phyloP scores from a whole-genome alignment of 2,888 invertebrate species.

The Brachyopa scutellaris region DNA sequence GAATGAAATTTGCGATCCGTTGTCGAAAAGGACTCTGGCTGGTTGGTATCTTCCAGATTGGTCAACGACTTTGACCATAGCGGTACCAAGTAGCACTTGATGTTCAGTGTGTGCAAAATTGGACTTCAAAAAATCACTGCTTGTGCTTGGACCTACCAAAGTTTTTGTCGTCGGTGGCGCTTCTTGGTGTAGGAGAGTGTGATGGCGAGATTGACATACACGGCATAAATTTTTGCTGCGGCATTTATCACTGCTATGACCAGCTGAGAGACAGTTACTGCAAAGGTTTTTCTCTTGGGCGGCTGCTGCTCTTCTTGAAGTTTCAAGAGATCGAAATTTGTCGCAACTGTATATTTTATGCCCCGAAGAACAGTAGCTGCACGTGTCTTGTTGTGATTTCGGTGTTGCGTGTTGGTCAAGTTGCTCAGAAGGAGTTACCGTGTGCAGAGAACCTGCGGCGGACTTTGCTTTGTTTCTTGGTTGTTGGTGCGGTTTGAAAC shows the following conservation, averaged over 20 bases:
- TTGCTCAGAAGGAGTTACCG: neutral
- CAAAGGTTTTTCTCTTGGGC: too few relatives aligned
- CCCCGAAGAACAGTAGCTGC: constrained; percentile 17
- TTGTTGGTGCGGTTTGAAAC: neutral
- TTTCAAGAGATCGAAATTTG: too few relatives aligned
- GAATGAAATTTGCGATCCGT: constrained; percentile 41
- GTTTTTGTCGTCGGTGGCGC: too few relatives aligned
- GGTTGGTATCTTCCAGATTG: constrained; percentile 9
- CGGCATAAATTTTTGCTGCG: too few relatives aligned
- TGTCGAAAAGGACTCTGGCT: constrained; percentile 21
- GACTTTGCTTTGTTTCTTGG: neutral
- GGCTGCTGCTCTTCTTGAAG: too few relatives aligned
- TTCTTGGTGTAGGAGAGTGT: too few relatives aligned
- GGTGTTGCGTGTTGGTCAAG: neutral
- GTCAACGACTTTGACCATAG: constrained; percentile 19
- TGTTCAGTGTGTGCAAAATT: neutral
- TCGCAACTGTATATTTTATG: too few relatives aligned
- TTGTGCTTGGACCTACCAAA: neutral
- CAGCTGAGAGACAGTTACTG: too few relatives aligned
- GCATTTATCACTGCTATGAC: too few relatives aligned
- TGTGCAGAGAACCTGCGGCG: neutral
- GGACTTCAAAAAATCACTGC: too few relatives aligned
- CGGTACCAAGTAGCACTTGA: constrained; percentile 17
- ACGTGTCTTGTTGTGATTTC: neutral
- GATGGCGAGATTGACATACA: too few relatives aligned